These are phyloP conservation scores for Cantharis nigra DNA, from an alignment of 2,888 invertebrate genomes.

Conservation along the genomic window DNA sequence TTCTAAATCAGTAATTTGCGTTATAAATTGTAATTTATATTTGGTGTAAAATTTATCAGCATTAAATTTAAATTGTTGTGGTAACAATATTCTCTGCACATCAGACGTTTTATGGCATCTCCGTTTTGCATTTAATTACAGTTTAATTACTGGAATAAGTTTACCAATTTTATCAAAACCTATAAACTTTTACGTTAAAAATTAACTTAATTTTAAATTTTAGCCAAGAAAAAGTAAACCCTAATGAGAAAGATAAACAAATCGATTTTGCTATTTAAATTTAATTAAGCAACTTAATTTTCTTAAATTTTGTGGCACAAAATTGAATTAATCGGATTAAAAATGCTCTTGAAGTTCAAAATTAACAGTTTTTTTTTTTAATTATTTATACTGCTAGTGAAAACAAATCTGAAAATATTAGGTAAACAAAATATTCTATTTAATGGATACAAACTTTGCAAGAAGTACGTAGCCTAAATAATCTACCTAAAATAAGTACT, in stretches of 20 bases:
- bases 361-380: conserved; percentile 1
- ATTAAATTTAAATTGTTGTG: neutral
- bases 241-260: neutral
- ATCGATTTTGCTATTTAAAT: neutral
- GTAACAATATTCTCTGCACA: neutral
- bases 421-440: too few species aligned
- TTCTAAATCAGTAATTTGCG: neutral
- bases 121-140: neutral
- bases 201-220: neutral
- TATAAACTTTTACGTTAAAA: neutral
- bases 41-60: neutral
- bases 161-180: neutral
- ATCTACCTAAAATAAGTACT: conserved; percentile 5
- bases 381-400: neutral
- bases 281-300: neutral
- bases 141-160: neutral
- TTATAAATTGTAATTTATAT: neutral
- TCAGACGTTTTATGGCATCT: neutral
- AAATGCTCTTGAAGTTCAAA: neutral
- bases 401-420: neutral
- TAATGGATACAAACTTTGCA: neutral
- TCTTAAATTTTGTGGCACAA: neutral
- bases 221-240: neutral
- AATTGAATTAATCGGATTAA: neutral
- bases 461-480: neutral